A percentile compares a stretch with the other conserved stretches of the same genome.
These are phyloP conservation scores for Saguinus imperator DNA, from an alignment of 2,113 vertebrate genomes.

Conservation along the genomic window DNA sequence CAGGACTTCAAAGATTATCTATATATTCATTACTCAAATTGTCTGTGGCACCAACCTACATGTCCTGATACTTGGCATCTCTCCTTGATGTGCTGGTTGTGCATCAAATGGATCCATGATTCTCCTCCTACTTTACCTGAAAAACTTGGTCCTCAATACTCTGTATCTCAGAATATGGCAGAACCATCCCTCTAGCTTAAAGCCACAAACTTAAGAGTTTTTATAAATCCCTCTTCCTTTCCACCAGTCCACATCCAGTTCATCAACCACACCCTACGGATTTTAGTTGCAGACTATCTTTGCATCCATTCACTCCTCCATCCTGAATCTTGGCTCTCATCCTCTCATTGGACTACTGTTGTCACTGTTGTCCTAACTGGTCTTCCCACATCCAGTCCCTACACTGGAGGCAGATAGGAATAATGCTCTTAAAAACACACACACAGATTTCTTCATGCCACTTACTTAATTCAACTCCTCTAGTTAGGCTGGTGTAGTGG, in stretches of 20 bases:
- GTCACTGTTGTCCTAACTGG: background rate
- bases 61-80: background rate
- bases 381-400: background rate
- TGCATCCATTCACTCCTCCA: background rate
- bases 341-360: background rate
- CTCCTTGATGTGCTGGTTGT: background rate
- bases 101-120: background rate
- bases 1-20: background rate
- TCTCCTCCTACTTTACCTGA: background rate
- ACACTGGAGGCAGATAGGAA: background rate
- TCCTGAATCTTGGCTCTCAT: background rate
- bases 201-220: background rate
- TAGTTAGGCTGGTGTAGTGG: background rate
- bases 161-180: background rate
- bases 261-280: background rate
- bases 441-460: background rate
- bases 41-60: background rate
- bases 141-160: background rate
- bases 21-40: background rate
- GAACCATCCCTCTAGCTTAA: background rate
- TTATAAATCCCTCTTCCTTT: background rate
- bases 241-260: background rate
- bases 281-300: background rate
- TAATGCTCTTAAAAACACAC: background rate
- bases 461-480: background rate